phyloP scores from a whole-genome alignment of 2,888 invertebrate species.

The Drosophila meridionalis region DNA sequence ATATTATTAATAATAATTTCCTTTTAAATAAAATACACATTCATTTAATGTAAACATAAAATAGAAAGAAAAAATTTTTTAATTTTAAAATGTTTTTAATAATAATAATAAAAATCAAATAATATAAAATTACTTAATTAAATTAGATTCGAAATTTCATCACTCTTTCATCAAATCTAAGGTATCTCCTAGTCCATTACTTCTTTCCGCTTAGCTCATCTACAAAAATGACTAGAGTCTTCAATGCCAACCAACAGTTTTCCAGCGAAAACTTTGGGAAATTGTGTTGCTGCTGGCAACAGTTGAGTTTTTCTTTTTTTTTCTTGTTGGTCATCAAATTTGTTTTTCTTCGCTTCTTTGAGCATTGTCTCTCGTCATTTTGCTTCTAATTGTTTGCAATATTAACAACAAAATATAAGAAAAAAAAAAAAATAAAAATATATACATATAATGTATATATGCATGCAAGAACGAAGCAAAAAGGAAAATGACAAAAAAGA shows the following conservation, averaged over 20 bases:
- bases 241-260: conserved; percentile 49
- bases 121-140: too few species aligned
- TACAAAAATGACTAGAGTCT: conserved; percentile 9
- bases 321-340: conserved; percentile 52
- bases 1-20: too few species aligned
- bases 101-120: too few species aligned
- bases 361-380: conserved; percentile 56
- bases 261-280: conserved; percentile 46
- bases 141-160: too few species aligned
- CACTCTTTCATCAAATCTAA: background rate
- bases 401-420: conserved; percentile 47
- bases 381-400: conserved; percentile 73
- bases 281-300: conserved; percentile 19
- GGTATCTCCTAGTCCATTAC: background rate
- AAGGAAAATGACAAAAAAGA: conserved; percentile 49
- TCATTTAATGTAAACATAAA: too few species aligned
- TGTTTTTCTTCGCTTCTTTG: conserved; percentile 25
- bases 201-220: background rate
- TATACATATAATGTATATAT: background rate
- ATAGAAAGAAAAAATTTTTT: too few species aligned
- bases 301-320: conserved; percentile 24
- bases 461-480: conserved; percentile 34
- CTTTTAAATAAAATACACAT: too few species aligned
- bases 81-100: too few species aligned
- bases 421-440: conserved; percentile 3